These are phyloP conservation scores for Clarias pachynema DNA, from an alignment of 2,797 vertebrate genomes.

Conservation along the genomic window DNA sequence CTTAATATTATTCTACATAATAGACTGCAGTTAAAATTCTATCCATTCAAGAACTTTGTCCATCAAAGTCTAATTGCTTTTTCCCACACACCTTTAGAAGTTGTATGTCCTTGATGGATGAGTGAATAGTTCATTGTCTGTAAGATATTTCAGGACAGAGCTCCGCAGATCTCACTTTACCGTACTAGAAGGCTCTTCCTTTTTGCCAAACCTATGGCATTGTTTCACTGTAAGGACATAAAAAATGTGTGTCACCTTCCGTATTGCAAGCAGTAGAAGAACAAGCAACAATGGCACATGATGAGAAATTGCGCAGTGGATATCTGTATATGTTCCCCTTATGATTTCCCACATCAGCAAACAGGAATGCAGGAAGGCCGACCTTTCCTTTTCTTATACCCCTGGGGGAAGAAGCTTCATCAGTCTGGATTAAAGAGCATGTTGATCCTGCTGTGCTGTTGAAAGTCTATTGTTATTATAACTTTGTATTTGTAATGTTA, in stretches of 20 bases:
- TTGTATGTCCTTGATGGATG: slow-evolving; percentile 2
- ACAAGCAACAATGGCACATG: slow-evolving; percentile 25
- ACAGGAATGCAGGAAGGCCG: slow-evolving; percentile 32
- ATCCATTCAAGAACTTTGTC: neutral
- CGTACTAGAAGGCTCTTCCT: slow-evolving; percentile 13
- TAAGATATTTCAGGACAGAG: slow-evolving; percentile 10
- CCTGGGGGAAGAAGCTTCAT: slow-evolving; percentile 3
- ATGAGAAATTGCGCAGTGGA: slow-evolving; percentile 26
- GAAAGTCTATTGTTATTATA: slow-evolving; percentile 36
- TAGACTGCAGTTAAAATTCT: neutral
- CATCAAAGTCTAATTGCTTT: neutral
- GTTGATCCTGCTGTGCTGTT: slow-evolving; percentile 8
- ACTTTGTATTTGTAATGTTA: slow-evolving; percentile 33
- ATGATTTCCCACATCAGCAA: slow-evolving; percentile 32
- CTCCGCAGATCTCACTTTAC: neutral
- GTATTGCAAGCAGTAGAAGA: neutral
- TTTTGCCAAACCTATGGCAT: slow-evolving; percentile 8
- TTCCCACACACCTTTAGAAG: neutral
- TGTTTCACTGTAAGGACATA: slow-evolving; percentile 35
- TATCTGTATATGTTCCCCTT: slow-evolving; percentile 24
- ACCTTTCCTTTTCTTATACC: slow-evolving; percentile 47
- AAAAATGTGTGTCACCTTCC: slow-evolving; percentile 41
- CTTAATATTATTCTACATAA: neutral
- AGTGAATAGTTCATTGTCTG: neutral
- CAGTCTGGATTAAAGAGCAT: slow-evolving; percentile 26